Conservation (phyloP, 2,888 invertebrate species). For the Graphium colonna region DNA sequence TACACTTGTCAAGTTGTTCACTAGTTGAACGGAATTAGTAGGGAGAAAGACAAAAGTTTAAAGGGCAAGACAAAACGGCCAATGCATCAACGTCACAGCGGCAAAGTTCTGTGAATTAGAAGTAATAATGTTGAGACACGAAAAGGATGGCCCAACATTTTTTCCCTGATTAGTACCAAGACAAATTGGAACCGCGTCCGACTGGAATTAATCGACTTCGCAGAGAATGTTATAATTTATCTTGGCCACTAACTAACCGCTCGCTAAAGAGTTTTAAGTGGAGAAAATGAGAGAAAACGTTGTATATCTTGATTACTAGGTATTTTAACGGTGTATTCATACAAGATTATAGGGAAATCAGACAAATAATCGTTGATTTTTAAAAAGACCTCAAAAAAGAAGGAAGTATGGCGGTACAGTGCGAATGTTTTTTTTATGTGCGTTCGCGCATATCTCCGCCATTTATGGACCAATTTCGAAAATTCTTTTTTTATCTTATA, state of each 20-base stretch:
- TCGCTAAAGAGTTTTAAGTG: not conserved
- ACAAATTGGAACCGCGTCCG: conserved; percentile 47
- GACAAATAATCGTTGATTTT: no score
- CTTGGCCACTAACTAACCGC: not conserved
- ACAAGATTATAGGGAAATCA: no score
- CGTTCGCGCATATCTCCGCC: no score
- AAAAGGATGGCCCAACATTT: conserved; percentile 51
- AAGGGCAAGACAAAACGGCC: not conserved
- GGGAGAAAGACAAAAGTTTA: not conserved
- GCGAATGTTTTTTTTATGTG: no score
- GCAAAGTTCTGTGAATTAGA: conserved; percentile 50
- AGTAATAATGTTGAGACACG: conserved; percentile 57
- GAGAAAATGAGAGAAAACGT: not conserved
- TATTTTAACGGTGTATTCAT: no score
- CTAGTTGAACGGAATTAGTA: no score
- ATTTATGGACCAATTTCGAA: no score
- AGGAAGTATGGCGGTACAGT: no score
- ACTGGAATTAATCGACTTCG: conserved; percentile 3
- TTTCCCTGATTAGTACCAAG: conserved; percentile 56
- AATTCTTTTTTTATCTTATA: no score
- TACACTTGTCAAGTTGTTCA: no score
- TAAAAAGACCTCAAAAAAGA: no score
- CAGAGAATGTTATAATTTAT: not conserved
- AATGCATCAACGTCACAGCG: conserved; percentile 4
- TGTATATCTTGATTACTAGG: not conserved